Evolutionary conservation across 2,797 vertebrate species (phyloP).

Genomic region (Sitta carolinensis): DNA sequence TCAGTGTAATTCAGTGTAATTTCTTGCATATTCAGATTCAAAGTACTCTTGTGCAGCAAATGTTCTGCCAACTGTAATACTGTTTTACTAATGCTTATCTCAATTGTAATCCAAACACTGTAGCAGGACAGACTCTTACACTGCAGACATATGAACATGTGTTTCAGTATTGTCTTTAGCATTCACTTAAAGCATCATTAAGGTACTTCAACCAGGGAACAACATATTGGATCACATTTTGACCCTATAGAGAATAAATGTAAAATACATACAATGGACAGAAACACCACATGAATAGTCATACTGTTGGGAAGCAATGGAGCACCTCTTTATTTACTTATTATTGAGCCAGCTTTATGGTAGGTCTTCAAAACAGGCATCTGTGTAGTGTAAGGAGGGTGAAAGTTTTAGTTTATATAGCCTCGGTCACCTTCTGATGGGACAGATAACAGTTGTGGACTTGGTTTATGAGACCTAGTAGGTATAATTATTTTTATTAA

Average conservation of each 20-base stretch:
- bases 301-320: neutral
- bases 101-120: neutral
- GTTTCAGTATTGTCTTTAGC: neutral
- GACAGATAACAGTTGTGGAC: neutral
- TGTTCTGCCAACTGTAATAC: neutral
- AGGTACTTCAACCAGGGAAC: neutral
- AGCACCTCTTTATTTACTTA: neutral
- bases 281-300: neutral
- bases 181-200: neutral
- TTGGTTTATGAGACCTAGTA: neutral
- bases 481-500: neutral
- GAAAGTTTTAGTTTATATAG: neutral
- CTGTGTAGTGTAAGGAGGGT: neutral
- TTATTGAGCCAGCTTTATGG: neutral
- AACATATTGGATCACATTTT: neutral
- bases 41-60: neutral
- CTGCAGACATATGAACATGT: neutral
- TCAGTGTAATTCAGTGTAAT: neutral
- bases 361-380: neutral
- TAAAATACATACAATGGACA: neutral
- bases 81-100: neutral
- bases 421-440: neutral
- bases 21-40: neutral
- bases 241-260: neutral
- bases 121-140: neutral